Evolutionary conservation across 2,797 vertebrate genomes (phyloP).

Genomic region (Lates japonicus): DNA sequence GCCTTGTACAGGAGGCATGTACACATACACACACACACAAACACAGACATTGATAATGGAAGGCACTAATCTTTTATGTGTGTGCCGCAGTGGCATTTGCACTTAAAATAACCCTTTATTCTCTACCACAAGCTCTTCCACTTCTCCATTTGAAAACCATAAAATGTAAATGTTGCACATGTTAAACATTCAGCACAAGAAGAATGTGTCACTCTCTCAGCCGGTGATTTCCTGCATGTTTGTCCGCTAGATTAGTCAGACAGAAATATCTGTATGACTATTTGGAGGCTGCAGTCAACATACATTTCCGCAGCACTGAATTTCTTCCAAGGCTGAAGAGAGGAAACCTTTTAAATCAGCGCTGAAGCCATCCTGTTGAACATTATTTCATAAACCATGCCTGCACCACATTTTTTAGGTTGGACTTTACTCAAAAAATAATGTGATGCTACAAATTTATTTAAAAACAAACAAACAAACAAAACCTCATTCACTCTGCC

Average conservation of each 20-base stretch:
- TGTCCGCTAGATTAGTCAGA: constrained; percentile 41
- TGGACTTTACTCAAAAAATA: constrained; percentile 12
- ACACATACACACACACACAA: background rate
- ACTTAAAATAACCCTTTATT: constrained; percentile 40
- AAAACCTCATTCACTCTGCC: constrained; percentile 2
- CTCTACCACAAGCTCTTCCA: constrained; percentile 10
- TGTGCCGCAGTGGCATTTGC: constrained; percentile 32
- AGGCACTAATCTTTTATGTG: constrained; percentile 14
- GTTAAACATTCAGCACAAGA: background rate
- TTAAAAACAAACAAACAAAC: too few relatives aligned
- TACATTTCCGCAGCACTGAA: background rate
- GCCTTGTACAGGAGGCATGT: background rate
- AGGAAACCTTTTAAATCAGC: constrained; percentile 12
- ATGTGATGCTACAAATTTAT: background rate
- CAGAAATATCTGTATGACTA: constrained; percentile 15
- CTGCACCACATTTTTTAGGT: background rate
- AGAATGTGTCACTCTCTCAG: constrained; percentile 42
- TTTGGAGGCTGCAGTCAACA: constrained; percentile 12
- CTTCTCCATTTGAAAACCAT: constrained; percentile 38
- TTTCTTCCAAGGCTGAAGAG: constrained; percentile 4
- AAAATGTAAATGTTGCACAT: constrained; percentile 57
- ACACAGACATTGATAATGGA: background rate
- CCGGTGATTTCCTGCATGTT: constrained; percentile 42
- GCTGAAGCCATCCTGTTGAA: background rate
- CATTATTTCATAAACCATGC: constrained; percentile 1